phyloP scores from a whole-genome alignment of 2,113 vertebrate species.

The Dolichotis patagonum region DNA sequence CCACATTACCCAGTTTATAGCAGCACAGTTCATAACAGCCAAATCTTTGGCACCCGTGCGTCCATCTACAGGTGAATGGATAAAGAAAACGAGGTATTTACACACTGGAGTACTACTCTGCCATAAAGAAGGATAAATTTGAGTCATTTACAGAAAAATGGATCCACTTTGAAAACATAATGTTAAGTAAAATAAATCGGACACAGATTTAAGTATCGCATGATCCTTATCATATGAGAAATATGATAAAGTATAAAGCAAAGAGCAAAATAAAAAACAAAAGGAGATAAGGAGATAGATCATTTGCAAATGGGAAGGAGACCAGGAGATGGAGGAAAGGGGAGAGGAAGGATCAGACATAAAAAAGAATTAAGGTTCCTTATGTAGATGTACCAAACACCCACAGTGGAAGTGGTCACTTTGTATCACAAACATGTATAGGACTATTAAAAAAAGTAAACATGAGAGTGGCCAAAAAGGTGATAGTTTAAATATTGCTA shows the following conservation, averaged over 20 bases:
- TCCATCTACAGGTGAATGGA: neutral
- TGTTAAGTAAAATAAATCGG: neutral
- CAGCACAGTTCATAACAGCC: neutral
- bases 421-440: neutral
- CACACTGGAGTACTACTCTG: neutral
- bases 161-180: neutral
- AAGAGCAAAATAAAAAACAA: neutral
- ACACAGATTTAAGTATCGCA: neutral
- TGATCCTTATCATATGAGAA: neutral
- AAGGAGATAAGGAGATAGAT: neutral
- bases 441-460: neutral
- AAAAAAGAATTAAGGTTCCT: neutral
- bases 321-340: neutral
- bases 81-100: neutral
- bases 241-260: neutral
- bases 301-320: neutral
- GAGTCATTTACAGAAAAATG: neutral
- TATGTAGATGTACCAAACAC: neutral
- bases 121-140: neutral
- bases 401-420: neutral
- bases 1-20: neutral
- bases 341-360: neutral
- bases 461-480: neutral
- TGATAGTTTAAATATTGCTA: neutral
- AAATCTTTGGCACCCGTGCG: neutral